A percentile compares a stretch with the other conserved stretches of the same genome.
Evolutionary conservation across 2,888 invertebrate genomes (phyloP).

Genomic region (Ormyrus rosae): DNA sequence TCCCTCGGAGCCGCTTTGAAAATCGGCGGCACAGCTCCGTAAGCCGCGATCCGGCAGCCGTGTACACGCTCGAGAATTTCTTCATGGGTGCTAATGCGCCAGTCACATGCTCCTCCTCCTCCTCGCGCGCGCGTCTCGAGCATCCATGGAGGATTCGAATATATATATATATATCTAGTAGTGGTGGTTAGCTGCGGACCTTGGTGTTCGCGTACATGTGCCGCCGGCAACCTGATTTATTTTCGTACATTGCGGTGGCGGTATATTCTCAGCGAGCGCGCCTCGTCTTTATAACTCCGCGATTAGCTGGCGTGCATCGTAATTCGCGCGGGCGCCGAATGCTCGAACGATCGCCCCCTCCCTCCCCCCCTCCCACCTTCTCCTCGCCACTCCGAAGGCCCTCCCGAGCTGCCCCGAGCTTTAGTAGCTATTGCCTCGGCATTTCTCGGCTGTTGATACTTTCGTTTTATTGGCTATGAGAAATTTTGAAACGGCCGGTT

Average conservation of each 20-base stretch:
- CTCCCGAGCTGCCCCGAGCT: too few relatives aligned
- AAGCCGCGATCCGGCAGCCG: too few relatives aligned
- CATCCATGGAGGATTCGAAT: slow-evolving; percentile 37
- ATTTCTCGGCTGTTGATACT: background rate
- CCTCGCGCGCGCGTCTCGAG: background rate
- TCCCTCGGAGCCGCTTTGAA: too few relatives aligned
- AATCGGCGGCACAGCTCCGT: too few relatives aligned
- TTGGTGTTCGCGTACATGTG: slow-evolving; percentile 42
- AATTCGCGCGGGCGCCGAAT: slow-evolving; percentile 16
- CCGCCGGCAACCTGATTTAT: slow-evolving; percentile 62
- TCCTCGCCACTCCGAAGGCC: too few relatives aligned
- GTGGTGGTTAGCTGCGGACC: slow-evolving; percentile 15
- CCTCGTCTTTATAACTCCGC: slow-evolving; percentile 39
- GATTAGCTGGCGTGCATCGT: slow-evolving; percentile 29
- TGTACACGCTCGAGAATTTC: too few relatives aligned
- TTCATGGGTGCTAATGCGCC: too few relatives aligned
- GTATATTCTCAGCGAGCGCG: slow-evolving; percentile 51
- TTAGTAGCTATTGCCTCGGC: background rate
- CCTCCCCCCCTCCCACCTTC: too few relatives aligned
- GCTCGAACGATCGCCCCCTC: background rate
- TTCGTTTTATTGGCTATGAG: background rate
- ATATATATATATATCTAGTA: slow-evolving; percentile 9
- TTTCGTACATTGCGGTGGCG: slow-evolving; percentile 62
- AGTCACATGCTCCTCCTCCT: too few relatives aligned
- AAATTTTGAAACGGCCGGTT: too few relatives aligned